Conservation (phyloP, 2,113 vertebrate species). For the Myrmophylax atrothorax region DNA sequence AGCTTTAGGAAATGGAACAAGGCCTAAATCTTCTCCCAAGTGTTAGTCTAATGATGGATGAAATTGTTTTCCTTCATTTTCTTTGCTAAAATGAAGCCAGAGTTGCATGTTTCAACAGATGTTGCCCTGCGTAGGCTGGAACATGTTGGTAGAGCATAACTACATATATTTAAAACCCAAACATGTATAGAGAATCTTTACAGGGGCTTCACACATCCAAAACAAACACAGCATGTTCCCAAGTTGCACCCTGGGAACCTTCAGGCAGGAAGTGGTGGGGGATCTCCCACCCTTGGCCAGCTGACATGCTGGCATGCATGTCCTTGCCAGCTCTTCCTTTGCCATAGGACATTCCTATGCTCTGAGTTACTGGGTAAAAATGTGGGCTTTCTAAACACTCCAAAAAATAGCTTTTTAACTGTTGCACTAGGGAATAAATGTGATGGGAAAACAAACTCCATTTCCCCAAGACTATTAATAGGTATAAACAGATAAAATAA, state of each 20-base stretch:
- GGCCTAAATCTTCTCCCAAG: conserved; percentile 17
- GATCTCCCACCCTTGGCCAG: conserved; percentile 54
- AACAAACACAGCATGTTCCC: conserved; percentile 38
- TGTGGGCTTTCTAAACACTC: background rate
- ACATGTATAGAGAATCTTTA: background rate
- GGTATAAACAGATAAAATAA: conserved; percentile 4
- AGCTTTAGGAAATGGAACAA: conserved; percentile 22
- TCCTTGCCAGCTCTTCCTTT: conserved; percentile 32
- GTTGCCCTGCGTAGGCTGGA: conserved; percentile 44
- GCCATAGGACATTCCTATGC: conserved; percentile 58
- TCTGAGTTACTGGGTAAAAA: conserved; percentile 52
- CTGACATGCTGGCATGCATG: conserved; percentile 44
- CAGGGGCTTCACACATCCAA: conserved; percentile 42
- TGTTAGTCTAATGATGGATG: conserved; percentile 32
- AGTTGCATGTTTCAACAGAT: conserved; percentile 51
- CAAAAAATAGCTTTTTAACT: conserved; percentile 16
- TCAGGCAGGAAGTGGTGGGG: conserved; percentile 34
- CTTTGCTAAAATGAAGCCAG: conserved; percentile 21
- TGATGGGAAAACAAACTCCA: conserved; percentile 23
- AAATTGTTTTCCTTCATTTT: conserved; percentile 49
- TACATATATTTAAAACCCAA: conserved; percentile 23
- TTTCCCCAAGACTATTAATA: background rate
- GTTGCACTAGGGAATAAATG: conserved; percentile 12
- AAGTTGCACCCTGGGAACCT: conserved; percentile 46
- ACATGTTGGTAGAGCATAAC: conserved; percentile 30